These are phyloP conservation scores for Nemopilema nomurai DNA, from an alignment of 30 jellyfish, hydroid and myxozoan species.

Conservation along the genomic window DNA sequence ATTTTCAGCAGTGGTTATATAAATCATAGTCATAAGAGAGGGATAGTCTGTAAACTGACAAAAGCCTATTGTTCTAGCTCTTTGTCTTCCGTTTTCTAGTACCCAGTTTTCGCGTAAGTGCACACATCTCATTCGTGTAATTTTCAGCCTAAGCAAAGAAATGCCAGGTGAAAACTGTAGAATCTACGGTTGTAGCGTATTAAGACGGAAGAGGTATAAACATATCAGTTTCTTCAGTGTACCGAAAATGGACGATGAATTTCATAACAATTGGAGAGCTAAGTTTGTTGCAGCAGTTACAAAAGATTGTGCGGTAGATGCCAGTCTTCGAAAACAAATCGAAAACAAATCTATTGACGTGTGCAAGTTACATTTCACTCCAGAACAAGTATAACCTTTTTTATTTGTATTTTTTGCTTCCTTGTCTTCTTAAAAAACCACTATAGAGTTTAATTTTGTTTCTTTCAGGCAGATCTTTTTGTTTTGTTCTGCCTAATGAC, in stretches of 20 bases:
- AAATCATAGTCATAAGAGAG: constrained; percentile 36
- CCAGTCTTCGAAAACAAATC: constrained; percentile 41
- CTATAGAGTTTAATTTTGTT: neutral
- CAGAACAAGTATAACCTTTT: constrained; percentile 41
- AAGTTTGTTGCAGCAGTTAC: constrained; percentile 52
- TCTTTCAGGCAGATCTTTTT: neutral
- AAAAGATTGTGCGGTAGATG: constrained; percentile 45
- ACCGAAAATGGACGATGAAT: constrained; percentile 39
- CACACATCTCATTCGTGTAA: constrained; percentile 13
- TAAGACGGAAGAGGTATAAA: constrained; percentile 30
- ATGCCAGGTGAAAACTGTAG: constrained; percentile 57
- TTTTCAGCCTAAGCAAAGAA: neutral
- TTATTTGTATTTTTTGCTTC: neutral
- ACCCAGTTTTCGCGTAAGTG: constrained; percentile 57
- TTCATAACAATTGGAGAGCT: constrained; percentile 46
- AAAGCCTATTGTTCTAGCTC: constrained; percentile 27
- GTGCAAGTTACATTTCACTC: constrained; percentile 56
- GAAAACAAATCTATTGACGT: constrained; percentile 1
- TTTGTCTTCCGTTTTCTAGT: constrained; percentile 10
- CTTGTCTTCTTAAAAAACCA: neutral
- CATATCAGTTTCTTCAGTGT: constrained; percentile 40
- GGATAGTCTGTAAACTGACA: constrained; percentile 49
- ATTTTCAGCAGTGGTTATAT: too few relatives aligned
- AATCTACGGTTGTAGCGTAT: constrained; percentile 62
- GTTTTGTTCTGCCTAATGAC: neutral